Evolutionary conservation across 2,888 invertebrate species (phyloP), one percentile per base, ranked within the genome.

Genomic region (Brenthis hecate): DNA sequence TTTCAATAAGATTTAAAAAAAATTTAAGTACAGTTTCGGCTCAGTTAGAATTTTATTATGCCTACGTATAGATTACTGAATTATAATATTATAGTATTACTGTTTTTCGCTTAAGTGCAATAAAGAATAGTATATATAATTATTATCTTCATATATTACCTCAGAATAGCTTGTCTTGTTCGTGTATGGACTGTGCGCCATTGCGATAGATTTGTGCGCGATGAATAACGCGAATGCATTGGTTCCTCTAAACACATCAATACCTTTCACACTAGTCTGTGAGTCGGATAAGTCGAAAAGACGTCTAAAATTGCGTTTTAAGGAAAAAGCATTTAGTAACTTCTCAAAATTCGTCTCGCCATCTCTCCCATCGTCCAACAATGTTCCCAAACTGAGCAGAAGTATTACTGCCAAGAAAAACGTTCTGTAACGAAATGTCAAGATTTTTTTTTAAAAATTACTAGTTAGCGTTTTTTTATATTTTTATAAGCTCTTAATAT

Each of bases 201-300:
- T 87, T 0, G 94, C 94, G 90, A 94, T 93, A 0, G 93, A 92
- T 81, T 94, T 94, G 74, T 95, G 94, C 0, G 94, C 93, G 61
- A 94, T 75, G 3, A 94, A 78, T 66, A 95, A 78, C 1, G 92
- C 93, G 0, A 94, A 74, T 0, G 94, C 94, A 72, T 94, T 94
- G 43, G 94, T 77, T 3, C 92, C 92, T 74, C 94, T 84, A 60
- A 93, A 89, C 1, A 94, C 94, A 75, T 94, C 93, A 1, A 94
- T 78, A 0, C 93, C 93, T 70, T 88, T 88, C 53, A 94, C 86
- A 68, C 89, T 88, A 1, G 88, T 85, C 1, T 84, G 80, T 0
- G 86, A 79, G 67, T 90, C 88, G 2, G 89, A 85, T 43, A 89
- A 75, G 65, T 92, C 89, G 72, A 93, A 85, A 2, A 94, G 77